Base-by-base conservation (phyloP, 1,140 invertebrate species). In the Zaprionus davidi region DNA sequence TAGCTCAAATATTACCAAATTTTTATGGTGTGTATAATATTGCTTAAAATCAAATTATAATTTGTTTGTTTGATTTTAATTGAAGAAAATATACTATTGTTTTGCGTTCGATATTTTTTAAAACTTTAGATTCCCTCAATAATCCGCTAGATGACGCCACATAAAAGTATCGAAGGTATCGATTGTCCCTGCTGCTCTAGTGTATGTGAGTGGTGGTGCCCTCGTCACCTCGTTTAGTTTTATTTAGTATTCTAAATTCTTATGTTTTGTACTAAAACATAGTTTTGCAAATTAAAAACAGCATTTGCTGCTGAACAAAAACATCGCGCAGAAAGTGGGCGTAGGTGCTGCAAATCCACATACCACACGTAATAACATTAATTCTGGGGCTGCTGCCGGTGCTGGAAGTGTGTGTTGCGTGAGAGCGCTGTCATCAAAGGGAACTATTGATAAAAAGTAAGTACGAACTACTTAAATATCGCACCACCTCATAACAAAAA, bases 141-240 rank as follows among this genome's bases (percentile, higher is more conserved):
- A 41, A 24, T 1, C 11, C 36, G 51, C 13, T 20, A 74, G 66
- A 56, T 69, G 71, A 51, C 66, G 66, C 5, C 22, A 46, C 41
- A 56, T 17, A 34, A 20, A 44, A 17, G 12, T 71, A 71, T 71
- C 69, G 62, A 66, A 20, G 5, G 22, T 22, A 72, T 72, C 53
- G 70, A 72, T 66, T 66, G 41, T 13, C 6, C 28, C 34, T 34
- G n/a, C 46, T 22, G 49, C 11, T 12, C 12, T 13, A 53, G 56
- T 73, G 15, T 55, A 38, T 71, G 34, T 75, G 51, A 73, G 64
- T 62, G 57, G 13, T 56, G 41, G 34, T 76, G 73, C 73, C 56
- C 38, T 76, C 73, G 73, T 76, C 73, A 76, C 46, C 73, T 71
- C 41, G 60, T 76, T 71, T 59, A 17, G 26, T 31, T 53, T 57